Percentiles rank a stretch among this genome's conserved stretches.
phyloP scores from a whole-genome alignment of 2,888 invertebrate species.

The Agriotes lineatus region DNA sequence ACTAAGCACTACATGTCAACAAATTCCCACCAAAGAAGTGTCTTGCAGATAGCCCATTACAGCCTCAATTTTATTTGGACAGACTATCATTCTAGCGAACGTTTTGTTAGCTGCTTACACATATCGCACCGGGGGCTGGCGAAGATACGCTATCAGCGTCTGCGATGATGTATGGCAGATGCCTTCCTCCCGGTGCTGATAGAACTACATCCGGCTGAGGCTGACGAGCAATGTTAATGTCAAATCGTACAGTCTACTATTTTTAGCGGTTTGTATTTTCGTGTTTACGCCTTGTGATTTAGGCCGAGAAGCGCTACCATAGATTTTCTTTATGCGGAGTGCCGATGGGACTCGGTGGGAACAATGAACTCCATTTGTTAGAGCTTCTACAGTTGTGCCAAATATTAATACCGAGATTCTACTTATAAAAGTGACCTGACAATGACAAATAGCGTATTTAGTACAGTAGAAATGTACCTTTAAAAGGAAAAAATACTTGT shows the following conservation, averaged over 20 bases:
- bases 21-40: no score
- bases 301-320: no score
- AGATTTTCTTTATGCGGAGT: no score
- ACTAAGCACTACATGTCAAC: no score
- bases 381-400: no score
- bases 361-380: no score
- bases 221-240: conserved; percentile 1
- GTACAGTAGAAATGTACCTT: no score
- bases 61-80: neutral
- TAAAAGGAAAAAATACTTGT: no score
- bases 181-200: conserved; percentile 29
- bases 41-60: neutral
- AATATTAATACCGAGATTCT: no score
- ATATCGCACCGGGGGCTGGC: neutral
- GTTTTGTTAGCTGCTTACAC: neutral
- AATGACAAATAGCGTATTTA: no score
- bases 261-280: neutral
- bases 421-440: no score
- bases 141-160: conserved; percentile 13
- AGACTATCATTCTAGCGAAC: neutral
- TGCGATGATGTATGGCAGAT: conserved; percentile 27
- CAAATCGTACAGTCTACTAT: neutral
- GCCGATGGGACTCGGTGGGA: no score
- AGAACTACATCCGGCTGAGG: conserved; percentile 21
- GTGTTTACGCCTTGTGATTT: neutral